A percentile compares a stretch with the other conserved stretches of the same genome.
phyloP scores from a whole-genome alignment of 1,140 invertebrate genomes.

The Drosophila parabipectinata region DNA sequence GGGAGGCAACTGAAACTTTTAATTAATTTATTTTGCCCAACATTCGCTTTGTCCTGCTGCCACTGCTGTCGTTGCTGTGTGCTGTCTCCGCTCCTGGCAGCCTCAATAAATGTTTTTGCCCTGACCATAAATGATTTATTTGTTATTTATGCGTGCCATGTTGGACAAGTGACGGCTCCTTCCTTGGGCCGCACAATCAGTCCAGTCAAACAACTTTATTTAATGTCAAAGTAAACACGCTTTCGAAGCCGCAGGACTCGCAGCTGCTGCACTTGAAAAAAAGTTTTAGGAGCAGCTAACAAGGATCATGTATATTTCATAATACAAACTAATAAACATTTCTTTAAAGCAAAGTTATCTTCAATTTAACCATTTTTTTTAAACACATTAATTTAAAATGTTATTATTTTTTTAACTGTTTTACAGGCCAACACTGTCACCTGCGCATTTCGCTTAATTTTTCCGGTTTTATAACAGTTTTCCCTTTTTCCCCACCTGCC shows the following conservation, averaged over 20 bases:
- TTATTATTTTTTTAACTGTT: background rate
- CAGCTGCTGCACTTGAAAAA: slow-evolving; percentile 14
- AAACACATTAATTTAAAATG: too few species aligned
- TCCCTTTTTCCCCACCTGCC: slow-evolving; percentile 5
- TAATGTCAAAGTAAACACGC: slow-evolving; percentile 77
- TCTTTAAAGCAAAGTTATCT: too few species aligned
- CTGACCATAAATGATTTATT: slow-evolving; percentile 81
- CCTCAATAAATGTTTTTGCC: slow-evolving; percentile 76
- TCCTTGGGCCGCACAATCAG: slow-evolving; percentile 54
- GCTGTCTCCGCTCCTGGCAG: slow-evolving; percentile 32
- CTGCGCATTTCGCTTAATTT: slow-evolving; percentile 39
- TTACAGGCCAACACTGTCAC: slow-evolving; percentile 26
- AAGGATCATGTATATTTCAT: too few species aligned
- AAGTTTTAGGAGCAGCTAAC: background rate
- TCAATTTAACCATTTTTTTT: too few species aligned
- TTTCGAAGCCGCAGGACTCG: slow-evolving; percentile 18
- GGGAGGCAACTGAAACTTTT: slow-evolving; percentile 57
- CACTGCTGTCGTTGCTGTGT: background rate
- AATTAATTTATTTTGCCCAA: slow-evolving; percentile 76
- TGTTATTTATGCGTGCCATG: slow-evolving; percentile 75
- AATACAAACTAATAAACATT: too few species aligned
- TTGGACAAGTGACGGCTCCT: slow-evolving; percentile 25
- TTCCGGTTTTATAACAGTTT: slow-evolving; percentile 11
- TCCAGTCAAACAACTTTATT: slow-evolving; percentile 76
- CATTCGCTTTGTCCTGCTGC: slow-evolving; percentile 39